A percentile compares a stretch with the other conserved stretches of the same genome.
phyloP scores from a whole-genome alignment of 2,888 invertebrate species.

The Noctua janthe region DNA sequence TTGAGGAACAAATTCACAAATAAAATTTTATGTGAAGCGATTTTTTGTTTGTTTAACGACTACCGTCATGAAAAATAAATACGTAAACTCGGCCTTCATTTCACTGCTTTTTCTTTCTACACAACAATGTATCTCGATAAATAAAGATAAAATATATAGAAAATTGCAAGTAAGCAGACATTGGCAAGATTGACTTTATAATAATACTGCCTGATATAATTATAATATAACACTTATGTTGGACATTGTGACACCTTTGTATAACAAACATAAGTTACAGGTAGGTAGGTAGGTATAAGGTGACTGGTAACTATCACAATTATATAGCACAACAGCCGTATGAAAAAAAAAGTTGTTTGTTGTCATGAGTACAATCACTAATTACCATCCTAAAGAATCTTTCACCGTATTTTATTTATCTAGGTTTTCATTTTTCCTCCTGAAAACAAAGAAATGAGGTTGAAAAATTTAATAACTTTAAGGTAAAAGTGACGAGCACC shows the following conservation, averaged over 20 bases:
- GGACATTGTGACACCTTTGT: neutral
- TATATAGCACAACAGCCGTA: too few relatives aligned
- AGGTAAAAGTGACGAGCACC: conserved; percentile 21
- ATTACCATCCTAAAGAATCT: neutral
- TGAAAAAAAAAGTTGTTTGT: too few relatives aligned
- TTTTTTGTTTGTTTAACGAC: neutral
- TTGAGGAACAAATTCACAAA: conserved; percentile 10
- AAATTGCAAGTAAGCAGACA: neutral
- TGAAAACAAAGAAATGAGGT: conserved; percentile 3
- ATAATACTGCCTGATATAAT: neutral
- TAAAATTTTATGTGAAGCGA: neutral
- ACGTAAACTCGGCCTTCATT: neutral
- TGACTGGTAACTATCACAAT: too few relatives aligned
- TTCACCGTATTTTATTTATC: neutral
- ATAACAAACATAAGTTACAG: neutral
- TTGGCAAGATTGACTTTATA: neutral
- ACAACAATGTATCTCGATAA: neutral
- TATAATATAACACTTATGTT: neutral
- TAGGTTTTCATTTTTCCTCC: conserved; percentile 16
- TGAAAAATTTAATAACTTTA: conserved; percentile 37
- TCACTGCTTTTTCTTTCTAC: neutral
- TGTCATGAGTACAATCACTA: too few relatives aligned
- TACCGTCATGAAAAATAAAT: neutral
- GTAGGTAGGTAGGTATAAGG: too few relatives aligned
- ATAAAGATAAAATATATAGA: neutral